phyloP scores from a whole-genome alignment of 1,140 invertebrate genomes.

The Diuraphis noxia region DNA sequence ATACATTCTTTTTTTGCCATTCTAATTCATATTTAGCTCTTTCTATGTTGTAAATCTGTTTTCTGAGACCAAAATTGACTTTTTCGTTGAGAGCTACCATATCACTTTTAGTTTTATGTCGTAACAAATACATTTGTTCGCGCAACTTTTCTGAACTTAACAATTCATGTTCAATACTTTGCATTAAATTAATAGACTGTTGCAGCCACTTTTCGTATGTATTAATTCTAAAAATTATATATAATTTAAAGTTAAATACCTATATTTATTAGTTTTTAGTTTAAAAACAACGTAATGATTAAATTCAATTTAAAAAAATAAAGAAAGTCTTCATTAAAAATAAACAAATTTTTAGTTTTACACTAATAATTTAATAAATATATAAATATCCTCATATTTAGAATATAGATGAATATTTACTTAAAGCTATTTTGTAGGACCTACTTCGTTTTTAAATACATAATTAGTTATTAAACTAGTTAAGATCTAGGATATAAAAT shows the following conservation, averaged over 20 bases:
- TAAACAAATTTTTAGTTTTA: neutral
- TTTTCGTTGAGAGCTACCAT: constrained; percentile 76
- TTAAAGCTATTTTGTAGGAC: neutral
- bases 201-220: constrained; percentile 82
- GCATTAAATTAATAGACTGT: constrained; percentile 73
- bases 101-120: constrained; percentile 75
- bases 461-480: neutral
- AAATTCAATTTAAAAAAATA: neutral
- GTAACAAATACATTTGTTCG: constrained; percentile 75
- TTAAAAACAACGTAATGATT: neutral
- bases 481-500: neutral
- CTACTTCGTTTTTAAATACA: neutral
- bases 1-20: constrained; percentile 81
- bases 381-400: neutral
- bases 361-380: neutral
- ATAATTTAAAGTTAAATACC: neutral
- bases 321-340: neutral
- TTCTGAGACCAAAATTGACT: constrained; percentile 79
- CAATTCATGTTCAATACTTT: constrained; percentile 76
- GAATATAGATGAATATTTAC: neutral
- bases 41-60: constrained; percentile 82
- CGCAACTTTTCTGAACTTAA: constrained; percentile 73
- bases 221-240: constrained; percentile 56
- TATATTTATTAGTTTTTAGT: neutral
- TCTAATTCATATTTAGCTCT: constrained; percentile 80